These are phyloP conservation scores for Aspiorhynchus laticeps DNA, from an alignment of 2,113 vertebrate species.

Conservation along the genomic window DNA sequence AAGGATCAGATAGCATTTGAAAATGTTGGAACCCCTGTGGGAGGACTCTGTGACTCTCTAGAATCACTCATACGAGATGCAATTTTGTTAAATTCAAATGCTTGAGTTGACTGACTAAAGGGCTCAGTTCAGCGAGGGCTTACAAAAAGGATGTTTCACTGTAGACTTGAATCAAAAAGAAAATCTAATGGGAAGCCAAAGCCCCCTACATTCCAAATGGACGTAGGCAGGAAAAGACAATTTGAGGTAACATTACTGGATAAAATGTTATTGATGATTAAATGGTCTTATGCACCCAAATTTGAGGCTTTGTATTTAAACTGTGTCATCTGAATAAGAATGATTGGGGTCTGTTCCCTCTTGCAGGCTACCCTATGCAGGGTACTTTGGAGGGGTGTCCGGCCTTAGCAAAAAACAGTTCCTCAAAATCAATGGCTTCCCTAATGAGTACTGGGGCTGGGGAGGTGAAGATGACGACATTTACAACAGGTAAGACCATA, in stretches of 20 bases:
- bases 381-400: conserved; percentile 97
- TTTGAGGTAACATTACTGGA: not conserved
- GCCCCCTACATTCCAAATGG: not conserved
- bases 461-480: conserved; percentile 99
- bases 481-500: conserved; percentile 89
- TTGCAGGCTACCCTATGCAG: conserved; percentile 90
- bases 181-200: conserved; percentile 22
- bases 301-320: not conserved
- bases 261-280: not conserved
- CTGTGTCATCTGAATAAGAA: conserved; percentile 7
- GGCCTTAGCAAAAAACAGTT: conserved; percentile 97
- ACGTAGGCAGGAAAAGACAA: not conserved
- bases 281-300: not conserved
- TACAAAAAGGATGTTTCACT: not conserved
- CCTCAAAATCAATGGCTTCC: conserved; percentile 98
- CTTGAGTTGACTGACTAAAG: conserved; percentile 9
- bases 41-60: conserved; percentile 31
- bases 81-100: conserved; percentile 45
- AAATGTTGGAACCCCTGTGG: conserved; percentile 11
- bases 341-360: not conserved
- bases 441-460: conserved; percentile 99
- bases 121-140: not conserved
- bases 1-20: conserved; percentile 50
- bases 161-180: not conserved
- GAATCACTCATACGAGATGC: conserved; percentile 36